Percentiles rank a stretch among this genome's conserved stretches.
Conservation (phyloP, 2,888 invertebrate genomes). For the Quadriops clusia region DNA sequence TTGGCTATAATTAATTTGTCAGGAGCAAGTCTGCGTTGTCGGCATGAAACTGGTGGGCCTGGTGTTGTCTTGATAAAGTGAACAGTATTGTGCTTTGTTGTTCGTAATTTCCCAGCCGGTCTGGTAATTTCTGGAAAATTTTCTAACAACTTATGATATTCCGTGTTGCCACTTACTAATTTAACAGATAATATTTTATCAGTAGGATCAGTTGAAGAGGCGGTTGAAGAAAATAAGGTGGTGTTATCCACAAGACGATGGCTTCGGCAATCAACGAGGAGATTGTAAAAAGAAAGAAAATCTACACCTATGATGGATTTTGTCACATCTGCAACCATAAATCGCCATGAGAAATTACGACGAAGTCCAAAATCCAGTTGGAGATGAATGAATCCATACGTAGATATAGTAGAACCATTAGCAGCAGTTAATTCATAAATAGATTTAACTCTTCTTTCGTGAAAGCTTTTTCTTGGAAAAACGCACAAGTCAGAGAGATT, state of each 20-base stretch:
- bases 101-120: conserved; percentile 2
- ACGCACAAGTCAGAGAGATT: no score
- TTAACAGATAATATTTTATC: no score
- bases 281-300: not conserved
- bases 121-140: not conserved
- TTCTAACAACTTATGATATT: not conserved
- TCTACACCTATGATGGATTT: conserved; percentile 1
- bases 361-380: no score
- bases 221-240: no score
- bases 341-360: no score
- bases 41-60: conserved; percentile 4
- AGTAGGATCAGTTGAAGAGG: no score
- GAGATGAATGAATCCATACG: no score
- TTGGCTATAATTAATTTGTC: conserved; percentile 6
- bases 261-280: not conserved
- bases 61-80: conserved; percentile 6
- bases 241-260: not conserved
- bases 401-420: no score
- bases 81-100: conserved; percentile 4
- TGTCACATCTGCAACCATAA: no score
- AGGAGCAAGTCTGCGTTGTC: conserved; percentile 10
- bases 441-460: no score
- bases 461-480: no score
- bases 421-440: not conserved
- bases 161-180: not conserved